Evolutionary conservation across 2,888 invertebrate genomes (phyloP).

Genomic region (Allygus modestus): DNA sequence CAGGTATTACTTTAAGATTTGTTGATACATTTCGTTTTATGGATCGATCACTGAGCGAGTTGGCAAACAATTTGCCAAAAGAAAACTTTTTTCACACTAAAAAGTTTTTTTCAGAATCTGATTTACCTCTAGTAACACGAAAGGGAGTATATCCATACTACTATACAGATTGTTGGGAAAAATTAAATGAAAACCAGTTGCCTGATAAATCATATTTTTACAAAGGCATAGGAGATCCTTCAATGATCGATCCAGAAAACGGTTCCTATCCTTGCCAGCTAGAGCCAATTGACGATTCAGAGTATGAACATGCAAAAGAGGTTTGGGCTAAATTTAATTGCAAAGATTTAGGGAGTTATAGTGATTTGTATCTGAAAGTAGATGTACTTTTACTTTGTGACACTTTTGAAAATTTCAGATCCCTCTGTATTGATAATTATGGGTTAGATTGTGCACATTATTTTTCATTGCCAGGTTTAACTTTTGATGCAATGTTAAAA

Average conservation of each 20-base stretch:
- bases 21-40: constrained; percentile 22
- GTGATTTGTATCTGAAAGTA: constrained; percentile 62
- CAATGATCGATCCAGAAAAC: constrained; percentile 65
- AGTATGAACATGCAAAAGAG: constrained; percentile 72
- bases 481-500: constrained; percentile 58
- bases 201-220: constrained; percentile 70
- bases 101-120: not conserved
- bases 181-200: constrained; percentile 66
- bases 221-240: constrained; percentile 67
- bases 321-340: constrained; percentile 72
- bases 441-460: constrained; percentile 8
- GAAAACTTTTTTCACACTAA: constrained; percentile 3
- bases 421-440: constrained; percentile 55
- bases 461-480: constrained; percentile 58
- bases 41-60: not conserved
- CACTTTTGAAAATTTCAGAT: constrained; percentile 3
- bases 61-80: not conserved
- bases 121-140: constrained; percentile 24
- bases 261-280: not conserved
- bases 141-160: constrained; percentile 64
- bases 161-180: constrained; percentile 62
- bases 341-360: constrained; percentile 72
- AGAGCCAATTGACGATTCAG: constrained; percentile 56
- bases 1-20: not conserved
- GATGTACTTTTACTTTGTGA: constrained; percentile 60